Evolutionary conservation across 1,140 invertebrate species (phyloP), one percentile per base, ranked within the genome.

Genomic region (Eriosoma lanigerum): DNA sequence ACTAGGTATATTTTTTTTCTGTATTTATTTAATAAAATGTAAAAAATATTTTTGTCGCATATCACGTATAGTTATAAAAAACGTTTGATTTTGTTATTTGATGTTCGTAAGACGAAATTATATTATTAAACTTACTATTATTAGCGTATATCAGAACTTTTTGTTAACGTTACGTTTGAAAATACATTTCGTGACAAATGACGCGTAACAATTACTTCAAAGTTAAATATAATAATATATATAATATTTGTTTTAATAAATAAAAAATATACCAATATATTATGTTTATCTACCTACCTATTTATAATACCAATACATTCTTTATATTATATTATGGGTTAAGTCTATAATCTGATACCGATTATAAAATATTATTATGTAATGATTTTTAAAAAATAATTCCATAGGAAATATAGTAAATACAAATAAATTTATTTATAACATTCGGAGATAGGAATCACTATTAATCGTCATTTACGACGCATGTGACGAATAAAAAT

Each of bases 21-120:
- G 8, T 38, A 4, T 4, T 38, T 38, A 8, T 38, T 38, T 38
- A 8, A 38, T 29, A 17, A 72, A 72, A 29, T 52, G 24, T 52
- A 52, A 29, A 29, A 19, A 29, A 50, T 29, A 21, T 72, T 72
- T 72, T 72, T 72, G 46, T 72, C 26, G 68, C 68, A 72, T 72
- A 72, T 72, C 68, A 72, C 15, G 26, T 52, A 72, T 24, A 1
- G 29, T 13, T 17, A 19, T 38, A 38, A 38, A 32, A 48, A 48
- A 48, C 15, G 9, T 48, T 68, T 46, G 32, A 38, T 38, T 15
- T 6, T 26, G 66, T 48, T 66, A 66, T 46, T 68, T 46, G 64
- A 44, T 66, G 32, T 64, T 46, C 38, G 15, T 72, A 72, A 52
- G 24, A 29, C 24, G 10, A 66, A 44, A 66, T 62, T 29, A 19